phyloP scores from a whole-genome alignment of 2,797 vertebrate genomes.

The Champsocephalus esox region DNA sequence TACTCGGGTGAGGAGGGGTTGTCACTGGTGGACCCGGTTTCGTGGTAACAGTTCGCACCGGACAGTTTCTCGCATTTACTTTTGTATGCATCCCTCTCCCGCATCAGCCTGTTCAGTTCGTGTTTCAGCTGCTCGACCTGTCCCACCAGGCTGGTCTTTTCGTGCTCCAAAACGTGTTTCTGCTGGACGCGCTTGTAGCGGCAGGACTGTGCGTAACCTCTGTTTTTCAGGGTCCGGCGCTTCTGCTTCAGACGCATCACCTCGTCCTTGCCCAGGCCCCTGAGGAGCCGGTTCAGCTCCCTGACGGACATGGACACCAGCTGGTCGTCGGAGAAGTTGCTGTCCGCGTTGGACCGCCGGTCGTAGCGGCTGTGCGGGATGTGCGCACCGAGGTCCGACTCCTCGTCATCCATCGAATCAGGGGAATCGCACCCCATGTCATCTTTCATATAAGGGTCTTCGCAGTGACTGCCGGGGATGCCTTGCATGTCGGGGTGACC shows the following conservation, averaged over 20 bases:
- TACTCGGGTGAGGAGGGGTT: conserved; percentile 96
- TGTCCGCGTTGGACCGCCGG: conserved; percentile 79
- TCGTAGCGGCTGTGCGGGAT: conserved; percentile 75
- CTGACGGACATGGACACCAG: conserved; percentile 98
- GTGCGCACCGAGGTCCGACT: conserved; percentile 86
- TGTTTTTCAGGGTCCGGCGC: conserved; percentile 97
- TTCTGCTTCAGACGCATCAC: conserved; percentile 99
- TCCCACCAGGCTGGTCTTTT: conserved; percentile 95
- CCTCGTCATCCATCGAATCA: conserved; percentile 88
- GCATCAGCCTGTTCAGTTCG: conserved; percentile 92
- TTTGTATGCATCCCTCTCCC: conserved; percentile 98
- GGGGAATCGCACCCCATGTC: conserved; percentile 88
- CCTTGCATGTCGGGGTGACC: conserved; percentile 87
- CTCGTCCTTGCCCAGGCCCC: conserved; percentile 96
- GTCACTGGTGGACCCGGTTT: conserved; percentile 96
- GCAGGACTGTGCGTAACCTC: conserved; percentile 98
- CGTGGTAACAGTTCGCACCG: conserved; percentile 92
- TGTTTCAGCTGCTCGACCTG: conserved; percentile 98
- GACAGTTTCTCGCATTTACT: conserved; percentile 97
- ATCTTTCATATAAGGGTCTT: conserved; percentile 88
- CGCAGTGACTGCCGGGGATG: conserved; percentile 70
- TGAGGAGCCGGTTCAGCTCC: conserved; percentile 96
- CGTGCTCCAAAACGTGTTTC: conserved; percentile 96
- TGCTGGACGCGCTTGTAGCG: conserved; percentile 98
- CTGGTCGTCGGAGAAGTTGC: conserved; percentile 95